Conservation (phyloP, 2,888 invertebrate species). For the Drosophila fungiperda region DNA sequence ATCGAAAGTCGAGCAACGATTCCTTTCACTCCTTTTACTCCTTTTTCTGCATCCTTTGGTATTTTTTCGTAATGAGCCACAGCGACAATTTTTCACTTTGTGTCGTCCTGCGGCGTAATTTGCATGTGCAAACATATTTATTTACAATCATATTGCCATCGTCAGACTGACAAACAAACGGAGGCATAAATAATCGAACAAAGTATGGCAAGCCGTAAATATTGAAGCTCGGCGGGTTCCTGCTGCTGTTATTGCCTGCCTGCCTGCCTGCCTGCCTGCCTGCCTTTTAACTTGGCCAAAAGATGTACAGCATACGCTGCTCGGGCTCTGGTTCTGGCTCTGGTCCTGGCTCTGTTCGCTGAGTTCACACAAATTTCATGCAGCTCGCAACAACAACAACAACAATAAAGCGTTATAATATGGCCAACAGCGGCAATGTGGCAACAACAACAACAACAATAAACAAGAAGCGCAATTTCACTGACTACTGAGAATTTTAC, state of each 20-base stretch:
- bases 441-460: constrained; percentile 55
- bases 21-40: background rate
- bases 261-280: background rate
- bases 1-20: background rate
- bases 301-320: constrained; percentile 48
- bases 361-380: constrained; percentile 66
- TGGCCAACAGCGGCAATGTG: constrained; percentile 55
- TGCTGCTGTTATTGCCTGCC: constrained; percentile 19
- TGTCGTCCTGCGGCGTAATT: constrained; percentile 54
- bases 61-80: constrained; percentile 57
- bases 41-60: constrained; percentile 19
- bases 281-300: constrained; percentile 37
- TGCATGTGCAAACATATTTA: constrained; percentile 62
- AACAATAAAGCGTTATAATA: constrained; percentile 67
- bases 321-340: background rate
- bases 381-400: constrained; percentile 51
- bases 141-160: constrained; percentile 37
- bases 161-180: constrained; percentile 59
- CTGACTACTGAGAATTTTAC: constrained; percentile 80
- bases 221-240: constrained; percentile 52
- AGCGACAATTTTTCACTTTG: constrained; percentile 56
- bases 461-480: constrained; percentile 76
- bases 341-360: background rate
- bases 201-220: constrained; percentile 77
- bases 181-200: constrained; percentile 77